phyloP scores from a whole-genome alignment of 1,140 invertebrate genomes.

The Micrasema longulum region DNA sequence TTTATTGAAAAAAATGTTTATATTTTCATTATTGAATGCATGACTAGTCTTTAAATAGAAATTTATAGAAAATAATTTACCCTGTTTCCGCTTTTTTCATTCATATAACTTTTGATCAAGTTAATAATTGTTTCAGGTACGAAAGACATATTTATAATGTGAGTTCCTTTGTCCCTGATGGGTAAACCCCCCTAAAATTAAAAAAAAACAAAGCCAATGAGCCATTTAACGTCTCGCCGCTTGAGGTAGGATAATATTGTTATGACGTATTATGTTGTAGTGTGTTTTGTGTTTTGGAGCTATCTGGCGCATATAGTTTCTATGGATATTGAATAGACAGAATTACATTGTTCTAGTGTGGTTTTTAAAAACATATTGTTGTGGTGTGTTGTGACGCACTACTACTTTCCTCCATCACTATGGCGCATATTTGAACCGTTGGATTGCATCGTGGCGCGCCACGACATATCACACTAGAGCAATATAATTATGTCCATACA shows the following conservation, averaged over 20 bases:
- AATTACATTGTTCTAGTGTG: neutral
- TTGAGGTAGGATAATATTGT: neutral
- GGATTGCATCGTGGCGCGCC: no score
- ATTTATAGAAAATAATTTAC: conserved; percentile 55
- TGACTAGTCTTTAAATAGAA: neutral
- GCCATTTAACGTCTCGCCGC: neutral
- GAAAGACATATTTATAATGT: conserved; percentile 62
- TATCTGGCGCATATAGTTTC: neutral
- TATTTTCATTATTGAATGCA: neutral
- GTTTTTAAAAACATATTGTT: no score
- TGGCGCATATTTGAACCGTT: no score
- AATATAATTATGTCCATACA: no score
- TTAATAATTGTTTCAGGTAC: conserved; percentile 64
- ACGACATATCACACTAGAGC: no score
- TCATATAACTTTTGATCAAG: conserved; percentile 62
- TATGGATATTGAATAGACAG: no score
- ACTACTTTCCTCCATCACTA: no score
- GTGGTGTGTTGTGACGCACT: no score
- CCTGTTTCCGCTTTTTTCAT: conserved; percentile 63
- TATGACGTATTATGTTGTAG: neutral
- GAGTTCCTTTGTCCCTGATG: conserved; percentile 60
- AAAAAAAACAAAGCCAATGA: neutral
- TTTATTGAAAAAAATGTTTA: neutral
- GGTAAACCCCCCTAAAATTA: conserved; percentile 62
- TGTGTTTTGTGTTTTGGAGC: neutral